Evolutionary conservation across 64 coral and sea anemone species (phyloP).

Genomic region (Cladopsammia gracilis): DNA sequence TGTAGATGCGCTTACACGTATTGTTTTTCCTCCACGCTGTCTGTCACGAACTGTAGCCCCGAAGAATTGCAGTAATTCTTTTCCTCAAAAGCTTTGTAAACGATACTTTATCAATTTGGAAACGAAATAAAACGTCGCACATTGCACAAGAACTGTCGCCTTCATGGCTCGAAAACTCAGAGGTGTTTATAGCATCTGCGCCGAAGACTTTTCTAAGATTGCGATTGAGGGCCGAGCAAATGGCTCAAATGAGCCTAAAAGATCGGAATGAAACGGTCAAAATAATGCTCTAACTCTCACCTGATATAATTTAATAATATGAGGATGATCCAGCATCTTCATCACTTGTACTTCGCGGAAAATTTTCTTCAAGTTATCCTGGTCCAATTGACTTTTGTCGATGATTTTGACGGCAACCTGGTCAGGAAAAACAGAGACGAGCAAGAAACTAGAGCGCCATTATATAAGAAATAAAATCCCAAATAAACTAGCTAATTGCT

Average conservation of each 20-base stretch:
- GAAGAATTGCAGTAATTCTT: constrained; percentile 46
- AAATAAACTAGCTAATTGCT: constrained; percentile 7
- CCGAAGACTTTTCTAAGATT: neutral
- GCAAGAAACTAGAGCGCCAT: constrained; percentile 46
- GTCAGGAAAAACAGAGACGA: constrained; percentile 51
- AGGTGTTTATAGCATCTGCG: constrained; percentile 21
- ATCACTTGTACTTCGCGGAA: constrained; percentile 99
- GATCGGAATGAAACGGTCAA: neutral
- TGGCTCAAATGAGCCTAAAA: neutral
- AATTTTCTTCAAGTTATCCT: constrained; percentile 98
- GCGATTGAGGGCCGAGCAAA: neutral
- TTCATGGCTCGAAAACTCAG: neutral
- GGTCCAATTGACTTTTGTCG: constrained; percentile 96
- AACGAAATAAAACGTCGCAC: neutral
- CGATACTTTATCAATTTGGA: neutral
- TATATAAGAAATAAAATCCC: neutral
- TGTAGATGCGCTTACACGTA: constrained; percentile 10
- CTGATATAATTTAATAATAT: constrained; percentile 98
- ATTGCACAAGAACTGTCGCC: neutral
- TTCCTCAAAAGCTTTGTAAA: neutral
- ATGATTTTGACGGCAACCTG: constrained; percentile 99
- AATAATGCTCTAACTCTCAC: constrained; percentile 46
- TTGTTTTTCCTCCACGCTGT: neutral
- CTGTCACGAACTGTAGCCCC: constrained; percentile 20
- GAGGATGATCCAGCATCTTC: constrained; percentile 97